Evolutionary conservation across 2,888 invertebrate species (phyloP), one percentile per base, ranked within the genome.

Genomic region (Aphrophora alni): DNA sequence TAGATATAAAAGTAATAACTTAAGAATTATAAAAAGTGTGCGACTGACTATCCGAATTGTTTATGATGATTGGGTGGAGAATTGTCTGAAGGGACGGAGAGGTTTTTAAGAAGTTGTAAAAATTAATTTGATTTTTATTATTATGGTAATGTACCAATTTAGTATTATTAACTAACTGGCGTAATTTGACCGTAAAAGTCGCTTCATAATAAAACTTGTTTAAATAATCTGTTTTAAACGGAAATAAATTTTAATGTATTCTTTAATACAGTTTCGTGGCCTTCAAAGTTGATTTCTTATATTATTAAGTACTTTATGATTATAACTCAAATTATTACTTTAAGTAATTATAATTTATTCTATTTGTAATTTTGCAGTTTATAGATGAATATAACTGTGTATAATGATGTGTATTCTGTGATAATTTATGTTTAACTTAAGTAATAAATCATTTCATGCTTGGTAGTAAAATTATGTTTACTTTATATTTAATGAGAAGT

Each of bases 171-270:
- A 21, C 59, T 21, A 59, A 21, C 5, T n/a, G 59, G 59, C n/a
- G 59, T 59, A 59, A 59, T 59, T 59, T 59, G 59, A 59, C 59
- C 59, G 59, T 59, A 59, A 59, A 59, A 21, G 59, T 59, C n/a
- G 59, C 7, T 1, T 44, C 5, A 44, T 10, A 33, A 33, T 33
- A 33, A 33, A 33, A 33, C 33, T 33, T 33, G 33, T 8, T n/a
- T n/a, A n/a, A n/a, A 33, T 33, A 33, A 33, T 33, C 33, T 33
- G 33, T 8, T 33, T 8, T 33, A 33, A 33, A 33, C 33, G 8
- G 33, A 8, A 33, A 33, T 3, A 3, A 33, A 33, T 33, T 33
- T 33, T 33, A 33, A 33, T 33, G 33, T n/a, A n/a, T 33, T 33
- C 33, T 33, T 33, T 33, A 33, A 33, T n/a, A n/a, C n/a, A n/a